phyloP scores from a whole-genome alignment of 2,888 invertebrate genomes.

The Brachynemurus nebulosus region DNA sequence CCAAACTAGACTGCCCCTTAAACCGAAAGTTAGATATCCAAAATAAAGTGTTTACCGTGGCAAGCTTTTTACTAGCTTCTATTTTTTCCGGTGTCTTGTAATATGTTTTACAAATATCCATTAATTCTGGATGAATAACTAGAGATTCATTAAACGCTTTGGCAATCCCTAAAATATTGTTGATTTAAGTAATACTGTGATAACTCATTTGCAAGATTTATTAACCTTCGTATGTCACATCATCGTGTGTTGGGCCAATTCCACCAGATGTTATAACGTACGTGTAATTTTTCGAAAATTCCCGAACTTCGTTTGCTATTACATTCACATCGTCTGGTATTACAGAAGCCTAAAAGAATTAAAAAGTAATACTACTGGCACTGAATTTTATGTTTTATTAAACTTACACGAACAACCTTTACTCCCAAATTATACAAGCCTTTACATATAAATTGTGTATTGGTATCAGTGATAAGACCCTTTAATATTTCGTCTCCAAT shows the following conservation, averaged over 20 bases:
- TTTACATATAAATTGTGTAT: slow-evolving; percentile 47
- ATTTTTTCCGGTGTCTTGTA: slow-evolving; percentile 31
- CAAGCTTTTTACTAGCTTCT: slow-evolving; percentile 25
- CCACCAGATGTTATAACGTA: slow-evolving; percentile 65
- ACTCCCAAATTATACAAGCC: slow-evolving; percentile 48
- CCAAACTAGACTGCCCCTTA: too few relatives aligned
- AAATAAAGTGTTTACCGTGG: slow-evolving; percentile 14
- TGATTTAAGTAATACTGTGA: too few relatives aligned
- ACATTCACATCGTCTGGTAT: slow-evolving; percentile 48
- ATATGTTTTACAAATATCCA: slow-evolving; percentile 31
- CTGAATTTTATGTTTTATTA: slow-evolving; percentile 17
- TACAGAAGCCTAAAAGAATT: slow-evolving; percentile 41
- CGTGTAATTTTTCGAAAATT: slow-evolving; percentile 42
- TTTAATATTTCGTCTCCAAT: slow-evolving; percentile 69
- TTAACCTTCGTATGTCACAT: slow-evolving; percentile 54
- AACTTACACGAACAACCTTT: slow-evolving; percentile 38
- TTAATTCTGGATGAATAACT: slow-evolving; percentile 31
- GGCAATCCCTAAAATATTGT: slow-evolving; percentile 34
- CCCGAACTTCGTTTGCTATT: slow-evolving; percentile 47
- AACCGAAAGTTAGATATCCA: too few relatives aligned
- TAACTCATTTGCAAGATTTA: too few relatives aligned
- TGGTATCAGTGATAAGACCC: slow-evolving; percentile 54
- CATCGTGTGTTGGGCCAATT: slow-evolving; percentile 67
- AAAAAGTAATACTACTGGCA: neutral
- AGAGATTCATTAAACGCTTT: slow-evolving; percentile 36